Conservation (phyloP, 2,888 invertebrate genomes). For the Parapristionchus giblindavisi region DNA sequence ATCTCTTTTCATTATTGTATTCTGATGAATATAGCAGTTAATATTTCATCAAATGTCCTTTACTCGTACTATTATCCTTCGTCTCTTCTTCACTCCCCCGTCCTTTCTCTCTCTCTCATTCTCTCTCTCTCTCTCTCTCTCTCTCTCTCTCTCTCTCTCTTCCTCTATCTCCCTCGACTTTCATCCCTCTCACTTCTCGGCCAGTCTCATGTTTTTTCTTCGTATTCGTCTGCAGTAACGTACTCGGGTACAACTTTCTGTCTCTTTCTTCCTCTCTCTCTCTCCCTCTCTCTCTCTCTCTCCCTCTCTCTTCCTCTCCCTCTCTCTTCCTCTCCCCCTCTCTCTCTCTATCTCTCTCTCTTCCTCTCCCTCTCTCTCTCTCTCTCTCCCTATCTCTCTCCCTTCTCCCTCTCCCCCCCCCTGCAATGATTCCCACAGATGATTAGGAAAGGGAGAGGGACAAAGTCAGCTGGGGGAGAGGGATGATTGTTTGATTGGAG, state of each 20-base stretch:
- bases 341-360: conserved; percentile 7
- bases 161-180: neutral
- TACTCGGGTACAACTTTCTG: too few species aligned
- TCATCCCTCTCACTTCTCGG: too few species aligned
- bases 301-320: conserved; percentile 4
- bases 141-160: neutral
- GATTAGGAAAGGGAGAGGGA: neutral
- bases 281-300: conserved; percentile 2
- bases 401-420: conserved; percentile 10
- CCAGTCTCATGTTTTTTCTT: too few species aligned
- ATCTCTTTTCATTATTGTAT: too few species aligned
- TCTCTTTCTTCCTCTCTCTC: conserved; percentile 25
- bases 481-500: neutral
- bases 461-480: too few species aligned
- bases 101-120: neutral
- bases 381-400: neutral
- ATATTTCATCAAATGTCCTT: too few species aligned
- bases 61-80: neutral
- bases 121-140: neutral
- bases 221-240: too few species aligned
- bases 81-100: neutral
- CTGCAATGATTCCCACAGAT: neutral
- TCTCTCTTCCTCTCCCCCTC: conserved; percentile 1
- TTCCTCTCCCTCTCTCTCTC: neutral
- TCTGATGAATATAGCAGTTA: too few species aligned